Base-by-base conservation (phyloP, 1,140 invertebrate species). In the Tachypleus tridentatus region DNA sequence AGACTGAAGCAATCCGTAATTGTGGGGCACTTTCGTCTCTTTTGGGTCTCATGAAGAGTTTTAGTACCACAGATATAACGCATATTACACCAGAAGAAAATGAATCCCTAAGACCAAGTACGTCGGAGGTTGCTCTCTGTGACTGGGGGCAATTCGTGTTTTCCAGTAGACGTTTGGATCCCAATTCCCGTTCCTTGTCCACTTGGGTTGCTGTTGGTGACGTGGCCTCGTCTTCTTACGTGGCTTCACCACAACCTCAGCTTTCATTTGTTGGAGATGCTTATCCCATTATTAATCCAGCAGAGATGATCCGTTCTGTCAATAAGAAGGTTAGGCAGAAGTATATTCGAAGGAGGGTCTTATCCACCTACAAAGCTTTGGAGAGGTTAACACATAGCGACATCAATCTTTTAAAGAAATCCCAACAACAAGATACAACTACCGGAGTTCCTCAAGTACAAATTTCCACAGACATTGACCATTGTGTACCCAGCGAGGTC, bases 131-230 rank as follows among this genome's bases (percentile, higher is more conserved):
- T 51, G 65, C 57, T 10, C 68, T 67, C 47, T 65, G 50, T 47
- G 66, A 57, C 56, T 65, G 62, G 62, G 65, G 64, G 53, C 61
- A 77, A 80, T 67, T 64, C 49, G 60, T 64, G 51, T 65, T 69
- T 59, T 63, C 60, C 4, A 60, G 66, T 58, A 60, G 64, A 3
- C 56, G 61, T 49, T 76, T 87, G 49, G 85, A 86, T 65, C 82
- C 85, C 49, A 83, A 86, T 0, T 90, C 88, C 0, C 81, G 89
- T 2, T 90, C 88, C 0, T 91, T 88, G 74, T 89, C 87, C 62
- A 91, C 88, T 0, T 91, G 89, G 88, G 77, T 91, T 0, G 88
- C 87, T 3, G 86, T 88, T 1, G 86, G 86, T 3, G 86, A 87
- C 68, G 77, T 85, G 4, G 80, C 82, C 3, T 84, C 83, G 48